These are phyloP conservation scores for Drosophila parabipectinata DNA, from an alignment of 1,140 invertebrate genomes.

Conservation along the genomic window DNA sequence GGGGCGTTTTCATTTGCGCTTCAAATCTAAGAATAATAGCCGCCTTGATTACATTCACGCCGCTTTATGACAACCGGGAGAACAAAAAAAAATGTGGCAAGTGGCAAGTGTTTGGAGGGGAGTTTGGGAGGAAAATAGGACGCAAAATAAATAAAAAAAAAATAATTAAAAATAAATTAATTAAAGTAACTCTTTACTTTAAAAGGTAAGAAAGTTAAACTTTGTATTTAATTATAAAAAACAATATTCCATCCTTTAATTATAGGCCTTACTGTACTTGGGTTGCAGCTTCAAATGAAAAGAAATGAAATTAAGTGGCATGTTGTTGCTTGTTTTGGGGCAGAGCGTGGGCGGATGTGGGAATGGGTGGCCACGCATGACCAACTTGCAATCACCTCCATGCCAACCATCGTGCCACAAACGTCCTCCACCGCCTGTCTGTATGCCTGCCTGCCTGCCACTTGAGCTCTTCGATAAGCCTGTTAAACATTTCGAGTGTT, in stretches of 20 bases:
- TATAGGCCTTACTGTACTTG: conserved; percentile 41
- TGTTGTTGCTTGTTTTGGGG: conserved; percentile 44
- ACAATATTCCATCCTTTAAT: background rate
- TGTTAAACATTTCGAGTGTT: conserved; percentile 73
- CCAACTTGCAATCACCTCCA: conserved; percentile 37
- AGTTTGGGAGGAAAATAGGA: too few species aligned
- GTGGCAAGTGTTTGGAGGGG: background rate
- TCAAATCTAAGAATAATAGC: conserved; percentile 82
- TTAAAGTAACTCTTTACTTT: too few species aligned
- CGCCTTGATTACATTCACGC: conserved; percentile 78
- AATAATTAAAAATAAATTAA: too few species aligned
- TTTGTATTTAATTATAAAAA: too few species aligned
- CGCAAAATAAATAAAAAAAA: too few species aligned
- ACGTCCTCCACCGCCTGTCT: background rate
- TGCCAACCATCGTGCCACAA: background rate
- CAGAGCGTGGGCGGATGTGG: conserved; percentile 17
- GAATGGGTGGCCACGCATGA: conserved; percentile 45
- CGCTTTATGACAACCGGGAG: conserved; percentile 75
- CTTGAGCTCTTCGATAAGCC: conserved; percentile 58
- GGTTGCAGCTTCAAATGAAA: conserved; percentile 51
- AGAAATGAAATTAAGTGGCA: conserved; percentile 78
- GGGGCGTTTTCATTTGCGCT: conserved; percentile 71
- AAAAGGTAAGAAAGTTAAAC: too few species aligned
- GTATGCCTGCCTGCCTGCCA: conserved; percentile 22
- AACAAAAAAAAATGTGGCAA: conserved; percentile 6